These are phyloP conservation scores for Cryptocephalus moraei DNA, from an alignment of 2,888 invertebrate species.

Conservation along the genomic window DNA sequence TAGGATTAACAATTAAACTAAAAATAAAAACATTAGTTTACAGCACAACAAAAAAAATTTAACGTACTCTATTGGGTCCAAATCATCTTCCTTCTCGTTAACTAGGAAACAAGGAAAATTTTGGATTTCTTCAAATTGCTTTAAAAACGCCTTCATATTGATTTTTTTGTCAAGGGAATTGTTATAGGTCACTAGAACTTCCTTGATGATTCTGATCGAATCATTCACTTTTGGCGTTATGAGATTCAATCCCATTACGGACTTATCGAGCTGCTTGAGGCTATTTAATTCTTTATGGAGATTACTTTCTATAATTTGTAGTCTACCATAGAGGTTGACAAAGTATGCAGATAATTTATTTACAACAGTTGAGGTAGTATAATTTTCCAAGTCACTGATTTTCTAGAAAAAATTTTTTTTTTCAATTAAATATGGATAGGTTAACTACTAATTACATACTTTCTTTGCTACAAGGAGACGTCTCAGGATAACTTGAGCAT, in stretches of 20 bases:
- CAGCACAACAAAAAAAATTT: no score
- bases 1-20: conserved; percentile 13
- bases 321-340: conserved; percentile 9
- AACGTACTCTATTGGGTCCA: conserved; percentile 14
- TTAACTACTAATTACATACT: neutral
- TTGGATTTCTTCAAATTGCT: conserved; percentile 13
- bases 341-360: conserved; percentile 12
- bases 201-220: conserved; percentile 13
- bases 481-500: neutral
- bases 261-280: neutral
- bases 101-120: conserved; percentile 18
- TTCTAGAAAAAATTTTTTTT: conserved; percentile 7
- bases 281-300: conserved; percentile 7
- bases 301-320: conserved; percentile 9
- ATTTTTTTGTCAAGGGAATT: conserved; percentile 12
- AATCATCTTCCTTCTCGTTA: conserved; percentile 3
- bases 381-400: conserved; percentile 6
- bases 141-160: conserved; percentile 16
- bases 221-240: conserved; percentile 8
- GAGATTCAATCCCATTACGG: conserved; percentile 7
- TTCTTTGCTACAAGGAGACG: neutral
- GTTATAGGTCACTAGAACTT: conserved; percentile 10
- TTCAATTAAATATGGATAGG: neutral
- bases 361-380: conserved; percentile 6
- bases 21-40: conserved; percentile 2